Evolutionary conservation across 2,797 vertebrate genomes (phyloP), one percentile per base, ranked within the genome.

Genomic region (Cirrhinus molitorella): DNA sequence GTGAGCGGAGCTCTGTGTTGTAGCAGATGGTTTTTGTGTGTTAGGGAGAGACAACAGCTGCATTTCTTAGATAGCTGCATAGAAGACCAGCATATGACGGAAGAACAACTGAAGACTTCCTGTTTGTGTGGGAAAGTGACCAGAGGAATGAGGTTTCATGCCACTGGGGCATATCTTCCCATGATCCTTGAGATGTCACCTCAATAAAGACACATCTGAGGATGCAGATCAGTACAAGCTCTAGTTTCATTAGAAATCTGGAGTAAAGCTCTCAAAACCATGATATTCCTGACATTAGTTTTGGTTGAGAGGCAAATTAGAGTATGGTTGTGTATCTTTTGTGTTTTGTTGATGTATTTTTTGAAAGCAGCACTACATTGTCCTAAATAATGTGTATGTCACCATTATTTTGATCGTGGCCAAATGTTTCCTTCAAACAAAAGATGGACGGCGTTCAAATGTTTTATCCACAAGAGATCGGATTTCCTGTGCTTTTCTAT

Each of bases 121-220:
- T 88, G 85, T 89, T 68, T 57, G 51, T 86, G 51, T 80, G 76
- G 75, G 81, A 88, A 85, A 76, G 28, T 63, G 51, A 34, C 73
- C 17, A 28, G 65, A 80, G 79, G 83, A 88, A 87, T 83, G 83
- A 67, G 28, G 78, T 61, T 12, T 84, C 37, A 37, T 79, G 72
- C 75, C 37, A 67, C 16, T 75, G 49, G 49, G 31, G 16, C 80
- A 75, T 47, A 67, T 83, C 61, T 77, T 86, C 40, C 40, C 45
- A 73, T 21, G 40, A 68, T 79, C 84, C 23, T 43, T 25, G 21
- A 25, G 79, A 12, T 31, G 2, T 51, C 53, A 1, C 53, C 72
- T 74, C 72, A 55, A 10, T 49, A 47, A 6, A n/a, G 31, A 55
- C 68, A 37, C 59, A 75, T 77, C 6, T 53, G 28, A 34, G 28